phyloP scores from a whole-genome alignment of 2,888 invertebrate species.

The Latrodectus elegans region DNA sequence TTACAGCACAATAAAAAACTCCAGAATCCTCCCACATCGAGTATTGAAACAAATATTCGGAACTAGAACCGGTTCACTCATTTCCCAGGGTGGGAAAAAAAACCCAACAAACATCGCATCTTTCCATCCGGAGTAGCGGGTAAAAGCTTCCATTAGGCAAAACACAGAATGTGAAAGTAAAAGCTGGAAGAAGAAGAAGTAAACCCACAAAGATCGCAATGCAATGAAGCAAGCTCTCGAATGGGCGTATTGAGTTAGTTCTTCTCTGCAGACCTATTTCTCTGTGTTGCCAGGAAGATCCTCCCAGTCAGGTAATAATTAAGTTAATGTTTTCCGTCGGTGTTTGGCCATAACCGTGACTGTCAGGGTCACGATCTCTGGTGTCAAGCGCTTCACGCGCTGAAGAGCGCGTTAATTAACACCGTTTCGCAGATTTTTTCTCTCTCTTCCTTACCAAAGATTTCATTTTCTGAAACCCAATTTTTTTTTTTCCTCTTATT shows the following conservation, averaged over 20 bases:
- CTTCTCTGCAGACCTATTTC: not conserved
- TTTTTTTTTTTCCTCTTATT: slow-evolving; percentile 6
- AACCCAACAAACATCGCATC: not conserved
- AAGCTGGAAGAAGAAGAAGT: not conserved
- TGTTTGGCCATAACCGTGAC: slow-evolving; percentile 55
- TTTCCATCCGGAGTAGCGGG: not conserved
- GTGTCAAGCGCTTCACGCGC: slow-evolving; percentile 64
- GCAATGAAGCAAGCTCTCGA: slow-evolving; percentile 6
- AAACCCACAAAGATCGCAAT: slow-evolving; percentile 24
- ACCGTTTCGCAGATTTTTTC: slow-evolving; percentile 30
- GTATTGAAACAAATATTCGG: not conserved
- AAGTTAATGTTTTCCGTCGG: slow-evolving; percentile 66
- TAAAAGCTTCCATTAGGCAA: slow-evolving; percentile 1
- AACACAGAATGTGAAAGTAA: not conserved
- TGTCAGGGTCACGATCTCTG: slow-evolving; percentile 65
- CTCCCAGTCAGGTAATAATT: slow-evolving; percentile 65
- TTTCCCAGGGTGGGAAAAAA: not conserved
- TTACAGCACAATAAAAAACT: not conserved
- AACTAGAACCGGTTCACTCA: not conserved
- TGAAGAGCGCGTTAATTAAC: slow-evolving; percentile 59
- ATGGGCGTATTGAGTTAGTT: slow-evolving; percentile 41
- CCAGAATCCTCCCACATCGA: not conserved
- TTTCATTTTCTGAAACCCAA: not conserved
- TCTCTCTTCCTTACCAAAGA: not conserved
- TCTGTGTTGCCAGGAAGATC: slow-evolving; percentile 13